Conservation (phyloP, 2,888 invertebrate genomes). For the Nowickia ferox region DNA sequence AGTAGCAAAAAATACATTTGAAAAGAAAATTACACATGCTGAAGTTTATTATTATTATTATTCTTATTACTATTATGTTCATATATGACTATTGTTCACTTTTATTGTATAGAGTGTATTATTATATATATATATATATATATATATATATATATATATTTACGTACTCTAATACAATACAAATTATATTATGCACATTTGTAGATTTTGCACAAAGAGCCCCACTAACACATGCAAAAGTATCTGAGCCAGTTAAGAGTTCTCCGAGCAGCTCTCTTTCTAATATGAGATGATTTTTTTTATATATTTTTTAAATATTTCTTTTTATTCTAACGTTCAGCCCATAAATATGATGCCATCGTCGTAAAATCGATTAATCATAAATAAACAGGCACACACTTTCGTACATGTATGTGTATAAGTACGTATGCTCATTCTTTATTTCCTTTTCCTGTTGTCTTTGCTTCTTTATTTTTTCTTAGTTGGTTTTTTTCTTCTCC, state of each 20-base stretch:
- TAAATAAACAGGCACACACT: slow-evolving; percentile 76
- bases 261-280: slow-evolving; percentile 33
- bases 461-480: not conserved
- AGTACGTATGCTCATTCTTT: slow-evolving; percentile 10
- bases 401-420: slow-evolving; percentile 44
- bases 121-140: not conserved
- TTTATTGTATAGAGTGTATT: not conserved
- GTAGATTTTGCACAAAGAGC: not conserved
- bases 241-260: slow-evolving; percentile 19
- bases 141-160: not conserved
- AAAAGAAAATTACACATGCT: slow-evolving; percentile 39
- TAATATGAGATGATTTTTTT: slow-evolving; percentile 34
- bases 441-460: slow-evolving; percentile 55
- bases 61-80: slow-evolving; percentile 53
- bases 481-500: not conserved
- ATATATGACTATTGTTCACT: slow-evolving; percentile 60
- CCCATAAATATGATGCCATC: slow-evolving; percentile 66
- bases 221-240: not conserved
- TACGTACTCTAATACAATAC: not conserved
- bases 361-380: slow-evolving; percentile 78
- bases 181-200: not conserved
- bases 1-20: slow-evolving; percentile 25
- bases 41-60: slow-evolving; percentile 51
- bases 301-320: slow-evolving; percentile 21
- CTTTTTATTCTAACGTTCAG: slow-evolving; percentile 48